A percentile compares a stretch with the other conserved stretches of the same genome.
These are phyloP conservation scores for Rostratula benghalensis DNA, from an alignment of 2,113 vertebrate species.

Conservation along the genomic window DNA sequence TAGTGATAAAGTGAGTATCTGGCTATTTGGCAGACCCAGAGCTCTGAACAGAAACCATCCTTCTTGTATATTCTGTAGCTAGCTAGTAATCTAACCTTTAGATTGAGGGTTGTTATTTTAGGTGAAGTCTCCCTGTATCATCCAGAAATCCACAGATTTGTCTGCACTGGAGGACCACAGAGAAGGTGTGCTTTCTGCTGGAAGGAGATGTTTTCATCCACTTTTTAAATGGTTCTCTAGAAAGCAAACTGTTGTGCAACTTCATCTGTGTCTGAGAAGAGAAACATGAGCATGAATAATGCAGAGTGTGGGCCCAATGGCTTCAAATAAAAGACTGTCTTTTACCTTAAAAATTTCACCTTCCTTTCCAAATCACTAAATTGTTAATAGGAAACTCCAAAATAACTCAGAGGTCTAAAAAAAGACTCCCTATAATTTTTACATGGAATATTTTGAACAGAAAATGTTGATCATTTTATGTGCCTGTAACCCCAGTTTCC, in stretches of 20 bases:
- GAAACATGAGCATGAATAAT: neutral
- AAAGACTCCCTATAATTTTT: fast-evolving
- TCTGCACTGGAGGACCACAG: neutral
- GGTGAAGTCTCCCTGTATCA: neutral
- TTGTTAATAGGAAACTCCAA: neutral
- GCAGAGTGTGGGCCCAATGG: neutral
- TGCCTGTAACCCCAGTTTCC: neutral
- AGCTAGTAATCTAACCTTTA: neutral
- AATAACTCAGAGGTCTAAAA: neutral
- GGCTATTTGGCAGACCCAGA: neutral
- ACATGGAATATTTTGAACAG: neutral
- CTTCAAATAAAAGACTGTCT: neutral
- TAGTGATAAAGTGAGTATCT: neutral
- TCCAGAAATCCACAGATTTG: neutral
- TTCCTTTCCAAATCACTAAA: neutral
- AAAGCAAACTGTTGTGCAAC: neutral
- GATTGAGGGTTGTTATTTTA: neutral
- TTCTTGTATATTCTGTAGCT: neutral
- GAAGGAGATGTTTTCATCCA: neutral
- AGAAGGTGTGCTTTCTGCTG: neutral
- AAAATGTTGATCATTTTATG: neutral
- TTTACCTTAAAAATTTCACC: too few relatives aligned
- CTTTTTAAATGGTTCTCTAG: neutral
- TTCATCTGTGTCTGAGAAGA: neutral
- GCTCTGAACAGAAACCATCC: neutral